Percentiles rank a stretch among this genome's conserved stretches.
These are phyloP conservation scores for Heterotis niloticus DNA, from an alignment of 2,113 vertebrate genomes.

Conservation along the genomic window DNA sequence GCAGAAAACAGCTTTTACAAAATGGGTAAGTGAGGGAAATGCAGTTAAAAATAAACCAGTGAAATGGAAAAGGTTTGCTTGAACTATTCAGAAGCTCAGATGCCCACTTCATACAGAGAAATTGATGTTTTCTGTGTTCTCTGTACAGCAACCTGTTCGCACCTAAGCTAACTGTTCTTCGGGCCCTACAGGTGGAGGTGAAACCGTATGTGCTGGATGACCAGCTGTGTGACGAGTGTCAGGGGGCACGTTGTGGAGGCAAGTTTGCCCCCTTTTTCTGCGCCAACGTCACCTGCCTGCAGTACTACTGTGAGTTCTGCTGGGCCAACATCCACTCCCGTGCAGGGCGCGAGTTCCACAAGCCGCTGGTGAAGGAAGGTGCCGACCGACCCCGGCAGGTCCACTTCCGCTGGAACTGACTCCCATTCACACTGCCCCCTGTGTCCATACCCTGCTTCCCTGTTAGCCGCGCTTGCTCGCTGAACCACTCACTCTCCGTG, in stretches of 20 bases:
- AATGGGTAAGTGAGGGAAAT: too few relatives aligned
- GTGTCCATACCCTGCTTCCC: neutral
- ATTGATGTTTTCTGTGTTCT: neutral
- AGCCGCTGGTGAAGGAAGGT: slow-evolving; percentile 97
- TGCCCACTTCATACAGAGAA: too few relatives aligned
- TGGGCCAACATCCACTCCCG: slow-evolving; percentile 98
- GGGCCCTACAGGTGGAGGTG: slow-evolving; percentile 83
- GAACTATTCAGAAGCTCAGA: too few relatives aligned
- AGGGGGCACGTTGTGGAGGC: slow-evolving; percentile 90
- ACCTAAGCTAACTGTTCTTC: neutral
- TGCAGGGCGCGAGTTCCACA: slow-evolving; percentile 95
- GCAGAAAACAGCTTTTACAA: too few relatives aligned
- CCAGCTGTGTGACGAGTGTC: slow-evolving; percentile 97
- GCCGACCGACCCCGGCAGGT: slow-evolving; percentile 95
- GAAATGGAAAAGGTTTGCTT: too few relatives aligned
- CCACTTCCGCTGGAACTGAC: slow-evolving; percentile 98
- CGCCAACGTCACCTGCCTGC: slow-evolving; percentile 98
- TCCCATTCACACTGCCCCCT: slow-evolving; percentile 63
- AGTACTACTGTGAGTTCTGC: slow-evolving; percentile 99
- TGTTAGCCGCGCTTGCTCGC: neutral
- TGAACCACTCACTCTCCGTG: slow-evolving; percentile 33
- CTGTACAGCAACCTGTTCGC: neutral
- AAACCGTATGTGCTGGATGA: slow-evolving; percentile 97
- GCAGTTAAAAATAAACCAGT: too few relatives aligned
- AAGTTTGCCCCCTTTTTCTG: slow-evolving; percentile 97